Conservation (phyloP, 2,797 vertebrate genomes). For the Holocentrus rufus region DNA sequence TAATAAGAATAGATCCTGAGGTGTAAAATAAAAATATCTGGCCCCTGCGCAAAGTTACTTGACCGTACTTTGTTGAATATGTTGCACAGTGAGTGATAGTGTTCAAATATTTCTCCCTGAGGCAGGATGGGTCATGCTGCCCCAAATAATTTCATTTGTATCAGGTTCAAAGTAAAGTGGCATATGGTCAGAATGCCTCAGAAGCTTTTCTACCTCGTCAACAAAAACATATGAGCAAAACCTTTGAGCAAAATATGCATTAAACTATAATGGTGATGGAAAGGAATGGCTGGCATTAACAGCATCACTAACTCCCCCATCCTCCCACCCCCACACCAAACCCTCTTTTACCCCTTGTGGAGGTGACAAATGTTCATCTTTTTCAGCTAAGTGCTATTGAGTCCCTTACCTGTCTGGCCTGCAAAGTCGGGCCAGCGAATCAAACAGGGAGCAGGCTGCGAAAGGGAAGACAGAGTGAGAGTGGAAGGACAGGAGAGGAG, state of each 20-base stretch:
- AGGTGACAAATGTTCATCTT: slow-evolving; percentile 25
- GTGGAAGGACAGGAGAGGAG: slow-evolving; percentile 9
- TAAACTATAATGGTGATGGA: slow-evolving; percentile 27
- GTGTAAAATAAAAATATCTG: not conserved
- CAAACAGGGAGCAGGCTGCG: slow-evolving; percentile 19
- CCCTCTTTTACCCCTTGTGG: slow-evolving; percentile 10
- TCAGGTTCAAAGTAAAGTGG: slow-evolving; percentile 41
- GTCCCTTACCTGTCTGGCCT: slow-evolving; percentile 41
- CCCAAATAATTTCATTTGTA: slow-evolving; percentile 25
- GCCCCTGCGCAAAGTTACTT: too few relatives aligned
- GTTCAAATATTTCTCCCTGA: not conserved
- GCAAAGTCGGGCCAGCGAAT: slow-evolving; percentile 15
- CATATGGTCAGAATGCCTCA: slow-evolving; percentile 52
- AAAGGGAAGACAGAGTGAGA: slow-evolving; percentile 15
- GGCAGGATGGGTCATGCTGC: slow-evolving; percentile 15
- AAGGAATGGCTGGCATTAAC: slow-evolving; percentile 34
- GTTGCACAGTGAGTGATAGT: slow-evolving; percentile 15
- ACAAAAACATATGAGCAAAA: slow-evolving; percentile 36
- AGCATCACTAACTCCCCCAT: slow-evolving; percentile 22
- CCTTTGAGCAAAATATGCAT: slow-evolving; percentile 29
- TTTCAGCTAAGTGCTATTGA: slow-evolving; percentile 28
- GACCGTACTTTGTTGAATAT: slow-evolving; percentile 7
- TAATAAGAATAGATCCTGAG: too few relatives aligned
- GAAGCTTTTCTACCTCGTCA: slow-evolving; percentile 29
- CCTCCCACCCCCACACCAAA: not conserved